Percentiles rank a stretch among this genome's conserved stretches.
phyloP scores from a whole-genome alignment of 2,888 invertebrate genomes.

The Oscheius sp. region DNA sequence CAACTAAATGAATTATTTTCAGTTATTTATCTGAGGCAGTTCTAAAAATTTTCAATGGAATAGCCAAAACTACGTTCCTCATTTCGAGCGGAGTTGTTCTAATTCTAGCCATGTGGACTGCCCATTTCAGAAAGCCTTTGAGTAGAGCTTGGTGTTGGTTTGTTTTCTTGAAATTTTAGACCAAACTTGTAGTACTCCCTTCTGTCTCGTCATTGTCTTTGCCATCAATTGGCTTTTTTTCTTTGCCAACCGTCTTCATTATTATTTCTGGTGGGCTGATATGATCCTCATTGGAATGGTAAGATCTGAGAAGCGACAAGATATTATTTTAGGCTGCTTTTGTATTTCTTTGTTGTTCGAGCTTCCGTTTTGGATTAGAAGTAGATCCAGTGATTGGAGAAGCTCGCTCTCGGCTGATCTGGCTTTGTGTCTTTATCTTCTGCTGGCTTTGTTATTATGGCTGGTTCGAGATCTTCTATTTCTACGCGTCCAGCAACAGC shows the following conservation, averaged over 20 bases:
- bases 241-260: slow-evolving; percentile 9
- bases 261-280: not conserved
- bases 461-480: slow-evolving; percentile 4
- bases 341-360: not conserved
- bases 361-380: not conserved
- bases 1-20: not conserved
- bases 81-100: not conserved
- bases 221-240: slow-evolving; percentile 5
- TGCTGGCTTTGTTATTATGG: not conserved
- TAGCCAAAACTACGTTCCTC: not conserved
- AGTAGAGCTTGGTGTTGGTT: not conserved
- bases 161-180: not conserved
- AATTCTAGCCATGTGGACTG: not conserved
- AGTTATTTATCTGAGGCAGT: not conserved
- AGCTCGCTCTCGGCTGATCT: slow-evolving; percentile 7
- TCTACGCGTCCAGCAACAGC: not conserved
- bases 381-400: slow-evolving; percentile 2
- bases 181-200: not conserved
- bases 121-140: not conserved
- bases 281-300: not conserved
- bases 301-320: not conserved
- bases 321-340: not conserved
- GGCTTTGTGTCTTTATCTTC: not conserved
- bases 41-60: slow-evolving; percentile 10
- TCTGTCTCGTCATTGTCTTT: not conserved